A percentile compares a stretch with the other conserved stretches of the same genome.
phyloP scores from a whole-genome alignment of 92 coral and sea anemone genomes.

The Metridium senile region DNA sequence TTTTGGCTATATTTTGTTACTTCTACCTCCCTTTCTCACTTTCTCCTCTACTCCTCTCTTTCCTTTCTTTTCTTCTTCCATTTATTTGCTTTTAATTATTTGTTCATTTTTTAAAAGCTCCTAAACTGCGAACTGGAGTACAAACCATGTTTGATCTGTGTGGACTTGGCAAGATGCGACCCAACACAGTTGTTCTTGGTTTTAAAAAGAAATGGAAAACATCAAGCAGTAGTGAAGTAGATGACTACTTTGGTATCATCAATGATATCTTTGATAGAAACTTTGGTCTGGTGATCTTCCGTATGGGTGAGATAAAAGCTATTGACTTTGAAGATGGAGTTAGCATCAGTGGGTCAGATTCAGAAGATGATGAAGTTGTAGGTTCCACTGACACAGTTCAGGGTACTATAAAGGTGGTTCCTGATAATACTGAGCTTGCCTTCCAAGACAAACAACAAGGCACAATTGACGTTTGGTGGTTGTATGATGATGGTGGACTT shows the following conservation, averaged over 20 bases:
- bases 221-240: slow-evolving; percentile 16
- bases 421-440: slow-evolving; percentile 8
- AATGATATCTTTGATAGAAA: slow-evolving; percentile 84
- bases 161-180: slow-evolving; percentile 93
- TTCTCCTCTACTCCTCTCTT: too few species aligned
- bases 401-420: background rate
- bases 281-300: slow-evolving; percentile 81
- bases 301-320: slow-evolving; percentile 64
- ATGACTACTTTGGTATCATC: slow-evolving; percentile 79
- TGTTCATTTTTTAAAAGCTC: slow-evolving; percentile 41
- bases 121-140: slow-evolving; percentile 83
- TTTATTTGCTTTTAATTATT: background rate
- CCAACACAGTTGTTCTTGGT: slow-evolving; percentile 94
- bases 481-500: slow-evolving; percentile 96
- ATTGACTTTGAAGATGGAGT: slow-evolving; percentile 50
- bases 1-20: too few species aligned
- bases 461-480: slow-evolving; percentile 96
- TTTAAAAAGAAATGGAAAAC: slow-evolving; percentile 83
- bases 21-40: too few species aligned
- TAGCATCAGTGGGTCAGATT: slow-evolving; percentile 26
- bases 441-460: slow-evolving; percentile 75
- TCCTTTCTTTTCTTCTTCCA: background rate
- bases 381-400: slow-evolving; percentile 4
- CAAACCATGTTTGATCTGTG: slow-evolving; percentile 83
- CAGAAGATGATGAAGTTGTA: slow-evolving; percentile 38